Evolutionary conservation across 2,113 vertebrate species (phyloP), one percentile per base, ranked within the genome.

Genomic region (Synodontis membranacea): DNA sequence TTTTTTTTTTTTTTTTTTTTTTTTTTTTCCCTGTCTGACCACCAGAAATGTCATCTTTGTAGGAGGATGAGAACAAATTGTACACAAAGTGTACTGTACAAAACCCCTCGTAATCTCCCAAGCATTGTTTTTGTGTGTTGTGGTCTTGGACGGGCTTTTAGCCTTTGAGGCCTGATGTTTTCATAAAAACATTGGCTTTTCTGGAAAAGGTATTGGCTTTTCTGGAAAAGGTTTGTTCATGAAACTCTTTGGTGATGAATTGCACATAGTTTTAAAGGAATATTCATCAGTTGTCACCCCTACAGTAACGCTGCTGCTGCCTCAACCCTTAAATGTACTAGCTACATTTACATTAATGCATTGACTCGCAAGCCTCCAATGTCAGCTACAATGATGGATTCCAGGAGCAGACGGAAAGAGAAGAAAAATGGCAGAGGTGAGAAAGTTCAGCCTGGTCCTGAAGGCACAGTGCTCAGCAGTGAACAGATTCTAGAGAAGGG

Each of bases 211-310:
- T 44, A 25, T 31, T 4, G 58, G 1, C 8, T 42, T 74, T 44
- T 39, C 28, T 42, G 21, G 42, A 19, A 23, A 70, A 78, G 19
- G 25, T 58, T 85, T 70, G 58, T 28, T 85, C 37, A 68, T 72
- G 31, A 68, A 62, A 50, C 37, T 89, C 89, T 89, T 89, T 89
- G 84, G 89, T 86, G 86, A 86, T 44, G 39, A 86, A 83, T 31
- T 82, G 72, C 83, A 58, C 39, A 3, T 89, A 5, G 0, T 75
- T 81, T 50, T 82, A 37, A 39, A 70, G 46, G 9, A 37, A 64
- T 2, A 79, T 50, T 83, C 74, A 80, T 44, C 58, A 70, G n/a
- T 23, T 37, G n/a, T 46, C 17, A 60, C 39, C 5, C 31, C 56
- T 31, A 48, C 46, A 39, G 25, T 54, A 44, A 81, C 28, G 10